phyloP scores from a whole-genome alignment of 1,140 invertebrate species.

The Seison nebaliae region DNA sequence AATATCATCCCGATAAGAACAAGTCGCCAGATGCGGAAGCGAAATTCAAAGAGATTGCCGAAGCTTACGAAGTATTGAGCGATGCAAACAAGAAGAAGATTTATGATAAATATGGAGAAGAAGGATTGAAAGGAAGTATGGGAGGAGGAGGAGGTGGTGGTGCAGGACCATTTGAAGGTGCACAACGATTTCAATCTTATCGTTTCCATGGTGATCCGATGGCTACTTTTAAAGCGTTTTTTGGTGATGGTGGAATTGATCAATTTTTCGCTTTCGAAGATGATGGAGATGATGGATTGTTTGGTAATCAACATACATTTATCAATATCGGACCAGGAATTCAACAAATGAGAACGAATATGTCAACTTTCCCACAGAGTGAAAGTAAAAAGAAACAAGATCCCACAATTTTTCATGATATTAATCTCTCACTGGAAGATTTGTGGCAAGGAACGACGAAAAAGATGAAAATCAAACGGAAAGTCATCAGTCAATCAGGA shows the following conservation, averaged over 20 bases:
- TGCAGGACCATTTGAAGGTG: constrained; percentile 24
- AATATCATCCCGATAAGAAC: constrained; percentile 99
- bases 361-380: constrained; percentile 14
- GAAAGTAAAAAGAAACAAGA: constrained; percentile 42
- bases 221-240: constrained; percentile 86
- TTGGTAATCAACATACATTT: too few species aligned
- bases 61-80: constrained; percentile 87
- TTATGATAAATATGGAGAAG: constrained; percentile 81
- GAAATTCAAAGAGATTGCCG: constrained; percentile 86
- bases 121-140: constrained; percentile 50
- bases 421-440: constrained; percentile 73
- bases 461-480: constrained; percentile 51
- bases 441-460: constrained; percentile 48
- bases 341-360: constrained; percentile 22
- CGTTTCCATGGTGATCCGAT: constrained; percentile 39
- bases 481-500: constrained; percentile 39
- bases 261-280: constrained; percentile 36
- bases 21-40: constrained; percentile 37
- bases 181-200: constrained; percentile 26
- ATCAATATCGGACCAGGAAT: too few species aligned
- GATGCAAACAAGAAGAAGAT: constrained; percentile 77
- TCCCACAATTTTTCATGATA: constrained; percentile 72
- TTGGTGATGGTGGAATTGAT: constrained; percentile 53
- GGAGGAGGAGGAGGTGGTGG: constrained; percentile 29
- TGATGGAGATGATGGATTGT: constrained; percentile 25